Base-by-base conservation (phyloP, 1,140 invertebrate species). In the Neoseiulus cucumeris region DNA sequence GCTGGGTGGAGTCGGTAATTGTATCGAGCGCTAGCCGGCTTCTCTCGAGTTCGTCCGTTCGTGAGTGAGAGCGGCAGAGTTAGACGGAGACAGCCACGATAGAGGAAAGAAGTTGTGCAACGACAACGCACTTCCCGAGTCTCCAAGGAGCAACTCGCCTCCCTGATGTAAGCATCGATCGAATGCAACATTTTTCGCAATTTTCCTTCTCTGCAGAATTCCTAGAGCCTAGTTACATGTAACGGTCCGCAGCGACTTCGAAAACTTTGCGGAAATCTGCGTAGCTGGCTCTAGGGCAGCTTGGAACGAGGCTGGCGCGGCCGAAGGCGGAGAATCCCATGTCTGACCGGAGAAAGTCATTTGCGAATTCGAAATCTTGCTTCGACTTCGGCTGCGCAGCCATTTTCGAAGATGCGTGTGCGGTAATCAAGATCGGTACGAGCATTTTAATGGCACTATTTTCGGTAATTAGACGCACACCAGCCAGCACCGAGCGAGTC, bases 1-100 rank as follows among this genome's bases (percentile, higher is more conserved):
- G 25, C 14, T 29, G 51, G 51, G 51, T 59, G 51, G 51, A 59
- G 51, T 59, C 51, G 14, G 51, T 59, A 59, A 59, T 59, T 59
- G 51, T 59, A 59, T 59, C 51, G 51, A 12, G 14, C 33, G 33
- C 33, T 39, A 39, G 33, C 51, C 14, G 51, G 51, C 33, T 25
- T 33, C 25, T 33, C 51, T 59, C 2, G 51, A 33, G 14, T 29
- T 29, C 51, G 51, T 14, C 51, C 51, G 25, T 59, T 17, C 25
- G 51, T 33, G 25, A 59, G 25, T 59, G 14, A 33, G 51, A 17
- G 25, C 17, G 25, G 18, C 45, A 28, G 12, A 25, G 51, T 59
- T 33, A 25, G 51, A 59, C 22, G 22, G 17, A 29, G 51, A 33
- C 12, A 17, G 6, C 14, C 33, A 59, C 25, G 25, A 29, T 14